Percentiles rank a stretch among this genome's conserved stretches.
These are phyloP conservation scores for Balanococcus diminutus DNA, from an alignment of 2,888 invertebrate genomes.

Conservation along the genomic window DNA sequence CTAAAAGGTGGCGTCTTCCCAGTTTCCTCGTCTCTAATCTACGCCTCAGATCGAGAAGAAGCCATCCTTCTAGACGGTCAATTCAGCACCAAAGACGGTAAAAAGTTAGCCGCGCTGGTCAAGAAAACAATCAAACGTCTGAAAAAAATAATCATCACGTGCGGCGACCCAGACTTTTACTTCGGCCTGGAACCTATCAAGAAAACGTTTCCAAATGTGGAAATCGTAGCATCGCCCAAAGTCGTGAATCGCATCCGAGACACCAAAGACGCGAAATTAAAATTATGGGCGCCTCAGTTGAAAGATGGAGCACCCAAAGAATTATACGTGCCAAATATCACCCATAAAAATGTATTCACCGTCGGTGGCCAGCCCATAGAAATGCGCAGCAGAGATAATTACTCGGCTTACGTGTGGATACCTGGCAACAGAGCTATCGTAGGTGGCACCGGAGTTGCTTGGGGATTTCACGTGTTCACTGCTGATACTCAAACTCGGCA, in stretches of 20 bases:
- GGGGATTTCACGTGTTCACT: neutral
- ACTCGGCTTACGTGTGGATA: neutral
- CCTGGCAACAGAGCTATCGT: neutral
- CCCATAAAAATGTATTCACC: neutral
- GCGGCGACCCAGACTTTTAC: conserved; percentile 18
- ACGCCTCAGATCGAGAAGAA: neutral
- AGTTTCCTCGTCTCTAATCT: neutral
- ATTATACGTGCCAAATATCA: neutral
- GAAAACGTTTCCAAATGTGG: neutral
- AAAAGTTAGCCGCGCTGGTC: neutral
- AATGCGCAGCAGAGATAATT: neutral
- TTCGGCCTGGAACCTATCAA: neutral
- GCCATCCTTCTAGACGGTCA: neutral
- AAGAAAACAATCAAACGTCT: neutral
- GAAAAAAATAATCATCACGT: neutral
- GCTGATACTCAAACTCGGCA: neutral
- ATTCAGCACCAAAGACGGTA: neutral
- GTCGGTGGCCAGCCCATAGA: neutral
- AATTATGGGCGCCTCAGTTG: neutral
- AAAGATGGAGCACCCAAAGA: neutral
- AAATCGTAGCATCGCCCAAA: neutral
- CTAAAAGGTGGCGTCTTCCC: neutral
- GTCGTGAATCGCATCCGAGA: neutral
- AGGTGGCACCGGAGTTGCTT: neutral
- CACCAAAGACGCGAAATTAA: neutral